Evolutionary conservation across 2,888 invertebrate genomes (phyloP), one percentile per base, ranked within the genome.

Genomic region (Folsomia candida): DNA sequence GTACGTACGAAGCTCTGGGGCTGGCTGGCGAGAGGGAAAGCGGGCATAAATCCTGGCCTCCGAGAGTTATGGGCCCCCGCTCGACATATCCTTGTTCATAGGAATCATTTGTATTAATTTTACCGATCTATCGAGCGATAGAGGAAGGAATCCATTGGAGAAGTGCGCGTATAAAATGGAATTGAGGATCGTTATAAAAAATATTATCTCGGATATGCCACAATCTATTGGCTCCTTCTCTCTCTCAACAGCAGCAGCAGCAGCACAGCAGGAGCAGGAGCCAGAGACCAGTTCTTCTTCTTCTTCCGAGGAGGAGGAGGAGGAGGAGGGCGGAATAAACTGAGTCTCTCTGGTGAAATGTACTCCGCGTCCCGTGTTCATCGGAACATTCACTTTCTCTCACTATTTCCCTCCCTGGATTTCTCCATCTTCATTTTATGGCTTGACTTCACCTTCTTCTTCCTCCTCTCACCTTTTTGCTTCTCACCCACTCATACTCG

Each of bases 101-200:
- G 74, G 75, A 76, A 78, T 75, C 76, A 78, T 78, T 78, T 78
- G 78, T 78, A 76, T 78, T 78, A 78, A 78, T 78, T 78, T 78
- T 75, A 74, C 75, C 75, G 76, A 78, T 78, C 76, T 73, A 78
- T 74, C 74, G 70, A 74, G 66, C 67, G 71, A 75, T 73, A 72
- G 75, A 64, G 63, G 59, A 61, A 22, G 68, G 37, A 74, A 74
- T 73, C 73, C 69, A 73, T 74, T 74, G 73, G 72, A 70, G 68
- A 58, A 51, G 51, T 64, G 68, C 57, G 24, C 24, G 62, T 62
- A 71, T 68, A 66, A 71, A 65, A 68, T 66, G 67, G 67, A 64
- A 62, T 67, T 28, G 69, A 73, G 71, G 68, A 71, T 77, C 75
- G 73, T 77, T 75, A 73, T 70, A 73, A 69, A 74, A 77, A 77